A percentile compares a stretch with the other conserved stretches of the same genome.
phyloP scores from a whole-genome alignment of 2,113 vertebrate species.

The Nibea coibor region DNA sequence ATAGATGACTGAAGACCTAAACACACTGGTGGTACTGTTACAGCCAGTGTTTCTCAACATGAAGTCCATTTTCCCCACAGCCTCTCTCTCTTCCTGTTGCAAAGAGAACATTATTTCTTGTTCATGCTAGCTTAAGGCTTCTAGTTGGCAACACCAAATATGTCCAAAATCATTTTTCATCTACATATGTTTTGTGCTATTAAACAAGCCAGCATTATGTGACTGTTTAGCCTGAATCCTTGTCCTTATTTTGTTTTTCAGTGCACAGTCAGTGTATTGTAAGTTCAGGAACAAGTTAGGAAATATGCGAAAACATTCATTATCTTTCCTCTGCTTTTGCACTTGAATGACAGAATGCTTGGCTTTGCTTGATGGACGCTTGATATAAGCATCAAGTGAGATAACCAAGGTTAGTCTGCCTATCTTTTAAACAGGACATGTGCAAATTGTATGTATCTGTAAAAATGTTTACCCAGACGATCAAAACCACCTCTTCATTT shows the following conservation, averaged over 20 bases:
- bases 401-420: neutral
- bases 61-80: neutral
- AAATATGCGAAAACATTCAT: neutral
- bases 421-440: constrained; percentile 2
- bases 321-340: constrained; percentile 37
- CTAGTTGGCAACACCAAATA: neutral
- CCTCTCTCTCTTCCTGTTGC: constrained; percentile 1
- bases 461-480: neutral
- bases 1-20: neutral
- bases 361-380: constrained; percentile 28
- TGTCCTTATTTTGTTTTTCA: neutral
- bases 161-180: neutral
- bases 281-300: neutral
- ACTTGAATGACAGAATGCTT: constrained; percentile 10
- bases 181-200: neutral
- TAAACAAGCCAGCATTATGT: constrained; percentile 10
- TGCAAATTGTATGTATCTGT: neutral
- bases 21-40: neutral
- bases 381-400: constrained; percentile 29
- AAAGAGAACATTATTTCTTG: neutral
- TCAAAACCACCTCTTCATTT: neutral
- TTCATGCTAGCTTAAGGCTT: constrained; percentile 5
- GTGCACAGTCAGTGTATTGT: neutral
- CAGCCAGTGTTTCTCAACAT: neutral
- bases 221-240: neutral